Evolutionary conservation across 2,113 vertebrate species (phyloP).

Genomic region (Indicator maculatus): DNA sequence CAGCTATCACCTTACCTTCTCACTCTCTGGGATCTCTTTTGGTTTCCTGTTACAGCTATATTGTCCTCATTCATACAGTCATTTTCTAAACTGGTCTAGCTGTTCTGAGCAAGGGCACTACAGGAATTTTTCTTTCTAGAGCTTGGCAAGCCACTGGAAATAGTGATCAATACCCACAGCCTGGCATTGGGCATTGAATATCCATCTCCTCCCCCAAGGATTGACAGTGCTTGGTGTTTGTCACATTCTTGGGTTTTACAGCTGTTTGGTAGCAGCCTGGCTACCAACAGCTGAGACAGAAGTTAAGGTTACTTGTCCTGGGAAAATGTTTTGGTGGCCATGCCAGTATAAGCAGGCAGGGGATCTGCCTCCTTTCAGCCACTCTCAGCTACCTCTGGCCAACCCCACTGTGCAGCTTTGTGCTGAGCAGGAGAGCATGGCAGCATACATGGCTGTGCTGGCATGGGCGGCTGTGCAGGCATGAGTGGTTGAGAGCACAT

Average conservation of each 20-base stretch:
- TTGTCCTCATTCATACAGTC: neutral
- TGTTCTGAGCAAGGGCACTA: neutral
- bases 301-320: neutral
- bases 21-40: neutral
- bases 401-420: neutral
- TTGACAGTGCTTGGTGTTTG: neutral
- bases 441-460: rapidly evolving
- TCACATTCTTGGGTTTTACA: neutral
- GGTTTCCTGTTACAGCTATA: neutral
- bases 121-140: neutral
- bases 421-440: rapidly evolving
- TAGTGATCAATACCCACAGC: neutral
- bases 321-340: neutral
- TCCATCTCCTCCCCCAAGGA: neutral
- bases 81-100: conserved; percentile 8
- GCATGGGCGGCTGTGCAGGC: neutral
- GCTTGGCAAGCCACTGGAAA: neutral
- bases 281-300: neutral
- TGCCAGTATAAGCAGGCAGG: neutral
- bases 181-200: neutral
- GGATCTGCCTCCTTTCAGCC: neutral
- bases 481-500: neutral
- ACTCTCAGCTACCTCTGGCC: neutral
- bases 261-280: neutral
- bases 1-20: neutral